phyloP scores from a whole-genome alignment of 2,797 vertebrate genomes.

The Sus cebifrons region DNA sequence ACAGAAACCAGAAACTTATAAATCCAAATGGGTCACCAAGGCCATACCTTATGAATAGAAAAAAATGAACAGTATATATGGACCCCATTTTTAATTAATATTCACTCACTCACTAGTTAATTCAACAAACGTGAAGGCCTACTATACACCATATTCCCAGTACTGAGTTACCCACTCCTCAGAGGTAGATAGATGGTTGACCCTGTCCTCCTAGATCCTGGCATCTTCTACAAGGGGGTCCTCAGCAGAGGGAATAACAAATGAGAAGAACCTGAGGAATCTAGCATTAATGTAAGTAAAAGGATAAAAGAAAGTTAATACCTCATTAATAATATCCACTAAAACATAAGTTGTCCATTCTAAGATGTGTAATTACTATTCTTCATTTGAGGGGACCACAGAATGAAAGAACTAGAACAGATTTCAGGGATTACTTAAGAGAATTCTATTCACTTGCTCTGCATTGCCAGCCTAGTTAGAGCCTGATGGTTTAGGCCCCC shows the following conservation, averaged over 20 bases:
- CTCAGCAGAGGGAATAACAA: not conserved
- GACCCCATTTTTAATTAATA: not conserved
- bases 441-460: not conserved
- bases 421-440: not conserved
- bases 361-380: not conserved
- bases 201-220: not conserved
- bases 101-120: not conserved
- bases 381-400: slow-evolving; percentile 10
- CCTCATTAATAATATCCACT: not conserved
- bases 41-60: not conserved
- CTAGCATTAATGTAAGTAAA: not conserved
- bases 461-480: not conserved
- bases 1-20: slow-evolving; percentile 46
- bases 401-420: not conserved
- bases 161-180: not conserved
- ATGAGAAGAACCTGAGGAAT: not conserved
- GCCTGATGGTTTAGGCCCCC: not conserved
- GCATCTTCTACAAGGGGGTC: not conserved
- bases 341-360: not conserved
- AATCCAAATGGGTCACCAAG: slow-evolving; percentile 39
- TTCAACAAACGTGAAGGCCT: not conserved
- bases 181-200: not conserved
- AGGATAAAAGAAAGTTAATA: not conserved
- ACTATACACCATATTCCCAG: not conserved
- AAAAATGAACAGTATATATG: not conserved